Base-by-base conservation (phyloP, 2,888 invertebrate species). In the Nomada goodeniana region DNA sequence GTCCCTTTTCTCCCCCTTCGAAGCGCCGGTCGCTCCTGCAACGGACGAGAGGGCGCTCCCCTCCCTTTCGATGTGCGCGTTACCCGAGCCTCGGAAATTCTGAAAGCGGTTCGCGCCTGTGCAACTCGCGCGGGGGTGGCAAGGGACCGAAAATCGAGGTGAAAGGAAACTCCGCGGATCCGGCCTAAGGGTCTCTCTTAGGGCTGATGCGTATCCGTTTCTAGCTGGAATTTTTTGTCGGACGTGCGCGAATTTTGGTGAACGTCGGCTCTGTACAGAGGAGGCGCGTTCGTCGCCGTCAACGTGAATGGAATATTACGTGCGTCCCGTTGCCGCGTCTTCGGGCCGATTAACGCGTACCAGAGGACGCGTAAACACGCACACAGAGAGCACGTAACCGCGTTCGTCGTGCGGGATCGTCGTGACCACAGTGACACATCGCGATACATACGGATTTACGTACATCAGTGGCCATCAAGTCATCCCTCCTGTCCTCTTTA, bases 91-190 rank as follows among this genome's bases (percentile, higher is more conserved):
- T 91, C 90, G 88, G 89, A 89, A 89, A 90, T 86, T 89, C 89
- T 82, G 80, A 90, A 84, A 88, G 84, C 87, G 83, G 70, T 84
- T 89, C 90, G 92, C 92, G 92, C 92, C 91, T 91, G 92, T 92
- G 92, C 91, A 90, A 80, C 82, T 82, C 80, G 89, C 86, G 84
- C 86, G 84, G 87, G 89, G 89, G 90, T 88, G 90, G 90, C 86
- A 86, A 88, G 88, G 83, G 85, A 88, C 88, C 88, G 88, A 86
- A 86, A 88, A 90, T 87, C 88, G 90, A 90, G 91, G 89, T 88
- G 88, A 90, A 91, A 90, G 90, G 90, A 90, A 91, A 91, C 87
- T 90, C 90, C 87, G 86, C 89, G 91, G 89, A 88, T 87, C 83
- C 88, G 83, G 88, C 86, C 88, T 88, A 88, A 88, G 88, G 88